A percentile compares a stretch with the other conserved stretches of the same genome.
These are phyloP conservation scores for Pavo muticus DNA, from an alignment of 2,113 vertebrate genomes.

Conservation along the genomic window DNA sequence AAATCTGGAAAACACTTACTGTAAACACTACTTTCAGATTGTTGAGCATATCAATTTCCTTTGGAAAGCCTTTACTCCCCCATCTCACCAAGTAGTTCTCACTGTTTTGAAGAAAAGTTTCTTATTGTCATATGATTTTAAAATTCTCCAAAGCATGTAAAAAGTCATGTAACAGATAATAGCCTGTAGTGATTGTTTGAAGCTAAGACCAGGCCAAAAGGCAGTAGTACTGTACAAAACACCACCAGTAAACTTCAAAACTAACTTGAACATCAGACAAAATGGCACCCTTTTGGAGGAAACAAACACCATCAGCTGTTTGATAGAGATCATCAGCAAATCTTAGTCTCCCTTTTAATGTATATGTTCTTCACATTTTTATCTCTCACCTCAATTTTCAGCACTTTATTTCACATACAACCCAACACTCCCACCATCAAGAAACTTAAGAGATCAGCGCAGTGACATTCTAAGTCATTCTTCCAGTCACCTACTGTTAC, in stretches of 20 bases:
- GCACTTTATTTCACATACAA: background rate
- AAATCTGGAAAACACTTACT: slow-evolving; percentile 78
- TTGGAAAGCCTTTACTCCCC: slow-evolving; percentile 94
- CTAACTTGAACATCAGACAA: background rate
- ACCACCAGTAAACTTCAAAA: background rate
- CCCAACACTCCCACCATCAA: background rate
- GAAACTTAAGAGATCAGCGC: background rate
- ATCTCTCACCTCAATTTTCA: background rate
- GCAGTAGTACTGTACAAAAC: background rate
- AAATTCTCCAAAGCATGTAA: background rate
- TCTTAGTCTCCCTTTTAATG: background rate
- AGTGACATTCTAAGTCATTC: background rate
- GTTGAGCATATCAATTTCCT: slow-evolving; percentile 98
- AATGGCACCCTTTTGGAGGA: background rate
- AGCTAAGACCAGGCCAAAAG: background rate
- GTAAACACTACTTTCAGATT: slow-evolving; percentile 98
- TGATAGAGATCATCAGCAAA: background rate
- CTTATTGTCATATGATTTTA: background rate
- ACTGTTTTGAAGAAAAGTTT: slow-evolving; percentile 77
- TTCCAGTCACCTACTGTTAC: background rate
- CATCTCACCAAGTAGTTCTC: slow-evolving; percentile 97
- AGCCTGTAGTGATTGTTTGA: background rate
- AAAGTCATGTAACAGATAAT: background rate
- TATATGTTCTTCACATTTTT: background rate
- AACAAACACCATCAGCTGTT: background rate